Conservation (phyloP, 2,797 vertebrate genomes). For the Sebastiscus tertius region DNA sequence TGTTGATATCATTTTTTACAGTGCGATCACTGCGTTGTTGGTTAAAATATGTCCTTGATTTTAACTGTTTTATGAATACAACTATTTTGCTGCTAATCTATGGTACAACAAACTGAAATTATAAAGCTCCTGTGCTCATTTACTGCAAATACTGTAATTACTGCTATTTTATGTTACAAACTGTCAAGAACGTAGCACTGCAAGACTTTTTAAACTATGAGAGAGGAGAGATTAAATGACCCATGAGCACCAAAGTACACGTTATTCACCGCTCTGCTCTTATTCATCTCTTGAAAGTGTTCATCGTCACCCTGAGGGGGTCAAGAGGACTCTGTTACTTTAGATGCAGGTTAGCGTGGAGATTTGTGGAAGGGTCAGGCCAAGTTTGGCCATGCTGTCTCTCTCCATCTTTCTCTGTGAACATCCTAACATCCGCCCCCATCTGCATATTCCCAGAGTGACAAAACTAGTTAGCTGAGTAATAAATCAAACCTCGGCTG, state of each 20-base stretch:
- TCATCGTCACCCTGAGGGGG: conserved; percentile 29
- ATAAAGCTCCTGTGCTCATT: neutral
- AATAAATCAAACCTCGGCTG: conserved; percentile 85
- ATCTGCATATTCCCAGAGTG: conserved; percentile 83
- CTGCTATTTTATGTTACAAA: neutral
- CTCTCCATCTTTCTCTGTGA: conserved; percentile 66
- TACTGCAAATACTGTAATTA: neutral
- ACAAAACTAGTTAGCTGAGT: conserved; percentile 85
- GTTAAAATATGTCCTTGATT: neutral
- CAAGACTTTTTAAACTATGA: conserved; percentile 3
- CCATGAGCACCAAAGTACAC: conserved; percentile 10
- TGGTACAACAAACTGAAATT: neutral
- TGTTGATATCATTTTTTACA: neutral
- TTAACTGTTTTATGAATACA: neutral
- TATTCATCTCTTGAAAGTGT: conserved; percentile 10
- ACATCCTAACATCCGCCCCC: conserved; percentile 68
- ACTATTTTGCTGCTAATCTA: neutral
- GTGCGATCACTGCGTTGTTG: neutral
- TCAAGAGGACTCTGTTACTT: conserved; percentile 37
- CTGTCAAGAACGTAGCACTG: neutral
- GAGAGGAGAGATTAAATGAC: conserved; percentile 24
- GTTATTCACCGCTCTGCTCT: neutral
- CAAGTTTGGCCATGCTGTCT: conserved; percentile 69
- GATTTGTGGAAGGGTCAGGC: conserved; percentile 60
- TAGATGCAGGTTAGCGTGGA: conserved; percentile 43